Evolutionary conservation across 2,888 invertebrate genomes (phyloP).

Genomic region (Drosophila falleni): DNA sequence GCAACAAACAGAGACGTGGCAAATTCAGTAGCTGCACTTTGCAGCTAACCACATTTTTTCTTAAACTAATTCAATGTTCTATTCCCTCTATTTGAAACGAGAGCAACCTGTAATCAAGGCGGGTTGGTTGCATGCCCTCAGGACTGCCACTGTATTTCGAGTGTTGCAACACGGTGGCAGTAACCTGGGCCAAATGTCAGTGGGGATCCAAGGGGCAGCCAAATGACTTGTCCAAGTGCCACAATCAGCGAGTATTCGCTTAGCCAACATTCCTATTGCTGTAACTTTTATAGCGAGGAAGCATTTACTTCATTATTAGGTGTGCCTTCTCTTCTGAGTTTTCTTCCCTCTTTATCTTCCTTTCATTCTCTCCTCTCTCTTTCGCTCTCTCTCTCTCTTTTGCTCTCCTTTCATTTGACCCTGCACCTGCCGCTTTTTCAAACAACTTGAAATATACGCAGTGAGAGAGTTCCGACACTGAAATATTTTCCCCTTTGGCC

Average conservation of each 20-base stretch:
- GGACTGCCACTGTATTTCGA: slow-evolving; percentile 5
- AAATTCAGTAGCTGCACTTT: slow-evolving; percentile 55
- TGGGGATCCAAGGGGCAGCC: slow-evolving; percentile 4
- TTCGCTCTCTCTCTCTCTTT: no score
- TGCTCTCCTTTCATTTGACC: slow-evolving; percentile 21
- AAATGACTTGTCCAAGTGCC: slow-evolving; percentile 48
- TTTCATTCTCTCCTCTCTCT: background rate
- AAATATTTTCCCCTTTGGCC: background rate
- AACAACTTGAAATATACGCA: slow-evolving; percentile 36
- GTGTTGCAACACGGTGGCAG: slow-evolving; percentile 11
- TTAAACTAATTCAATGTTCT: slow-evolving; percentile 45
- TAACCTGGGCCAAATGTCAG: slow-evolving; percentile 45
- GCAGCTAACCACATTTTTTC: slow-evolving; percentile 14
- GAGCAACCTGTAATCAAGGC: slow-evolving; percentile 22
- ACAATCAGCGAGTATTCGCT: slow-evolving; percentile 24
- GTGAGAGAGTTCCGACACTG: slow-evolving; percentile 30
- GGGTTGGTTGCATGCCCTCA: slow-evolving; percentile 7
- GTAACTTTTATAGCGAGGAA: background rate
- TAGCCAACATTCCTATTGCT: background rate
- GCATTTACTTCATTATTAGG: slow-evolving; percentile 34
- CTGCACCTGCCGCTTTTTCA: slow-evolving; percentile 29
- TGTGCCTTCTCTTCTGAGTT: background rate
- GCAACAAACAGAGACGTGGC: slow-evolving; percentile 19
- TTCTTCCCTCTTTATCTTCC: background rate
- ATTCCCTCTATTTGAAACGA: slow-evolving; percentile 10